Conservation (phyloP, 2,888 invertebrate genomes). For the Lacanobia oleracea region DNA sequence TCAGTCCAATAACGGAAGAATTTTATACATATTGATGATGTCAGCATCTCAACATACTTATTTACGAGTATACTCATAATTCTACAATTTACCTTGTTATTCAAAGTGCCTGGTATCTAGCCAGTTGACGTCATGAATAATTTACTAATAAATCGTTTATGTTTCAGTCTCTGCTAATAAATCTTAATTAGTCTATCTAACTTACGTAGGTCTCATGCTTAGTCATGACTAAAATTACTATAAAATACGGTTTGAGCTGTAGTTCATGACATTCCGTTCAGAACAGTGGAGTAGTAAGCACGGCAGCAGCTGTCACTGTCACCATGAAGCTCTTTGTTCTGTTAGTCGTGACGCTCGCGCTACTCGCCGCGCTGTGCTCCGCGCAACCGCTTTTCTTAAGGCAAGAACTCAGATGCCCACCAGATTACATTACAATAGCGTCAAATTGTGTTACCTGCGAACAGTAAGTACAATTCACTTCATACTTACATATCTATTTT, state of each 20-base stretch:
- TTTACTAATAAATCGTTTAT: too few relatives aligned
- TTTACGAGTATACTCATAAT: too few relatives aligned
- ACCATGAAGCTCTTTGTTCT: conserved; percentile 3
- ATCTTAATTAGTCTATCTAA: too few relatives aligned
- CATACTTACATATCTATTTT: too few relatives aligned
- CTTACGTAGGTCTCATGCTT: not conserved
- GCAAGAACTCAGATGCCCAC: not conserved
- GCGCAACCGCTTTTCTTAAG: not conserved
- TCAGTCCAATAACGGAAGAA: too few relatives aligned
- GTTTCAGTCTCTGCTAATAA: too few relatives aligned
- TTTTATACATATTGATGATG: too few relatives aligned
- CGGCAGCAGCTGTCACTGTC: not conserved
- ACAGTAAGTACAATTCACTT: not conserved
- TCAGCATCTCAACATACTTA: too few relatives aligned
- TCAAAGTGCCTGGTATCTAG: too few relatives aligned
- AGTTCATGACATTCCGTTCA: not conserved
- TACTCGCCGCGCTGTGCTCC: not conserved
- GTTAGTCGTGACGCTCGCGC: not conserved
- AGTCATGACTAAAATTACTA: not conserved
- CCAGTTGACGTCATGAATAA: too few relatives aligned
- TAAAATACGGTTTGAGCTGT: not conserved
- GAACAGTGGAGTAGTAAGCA: not conserved
- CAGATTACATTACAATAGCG: not conserved
- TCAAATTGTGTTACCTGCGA: not conserved
- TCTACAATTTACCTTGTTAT: too few relatives aligned